A percentile compares a stretch with the other conserved stretches of the same genome.
These are phyloP conservation scores for Leptopilina syphax DNA, from an alignment of 2,888 invertebrate species.

Conservation along the genomic window DNA sequence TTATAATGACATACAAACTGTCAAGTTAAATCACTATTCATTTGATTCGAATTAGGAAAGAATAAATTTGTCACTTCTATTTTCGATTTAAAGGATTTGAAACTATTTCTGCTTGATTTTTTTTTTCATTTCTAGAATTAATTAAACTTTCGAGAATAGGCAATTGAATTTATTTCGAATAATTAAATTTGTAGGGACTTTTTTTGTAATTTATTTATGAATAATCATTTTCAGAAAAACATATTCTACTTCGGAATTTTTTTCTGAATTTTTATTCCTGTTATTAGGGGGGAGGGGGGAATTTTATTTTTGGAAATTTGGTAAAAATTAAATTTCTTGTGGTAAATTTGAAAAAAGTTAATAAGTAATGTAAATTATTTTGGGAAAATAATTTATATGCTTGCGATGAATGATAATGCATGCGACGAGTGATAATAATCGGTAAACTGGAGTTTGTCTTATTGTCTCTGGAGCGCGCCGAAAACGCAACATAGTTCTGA, in stretches of 20 bases:
- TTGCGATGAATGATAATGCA: background rate
- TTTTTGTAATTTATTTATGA: no score
- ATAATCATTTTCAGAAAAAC: no score
- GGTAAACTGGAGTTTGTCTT: conserved; percentile 36
- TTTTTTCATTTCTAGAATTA: no score
- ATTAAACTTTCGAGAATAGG: no score
- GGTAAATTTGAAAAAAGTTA: background rate
- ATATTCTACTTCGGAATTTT: no score
- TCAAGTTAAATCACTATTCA: conserved; percentile 28
- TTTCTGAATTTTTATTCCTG: no score
- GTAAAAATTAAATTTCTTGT: no score
- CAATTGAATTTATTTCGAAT: no score
- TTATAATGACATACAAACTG: conserved; percentile 24
- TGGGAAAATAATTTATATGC: conserved; percentile 35
- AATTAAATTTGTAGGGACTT: no score
- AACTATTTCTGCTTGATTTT: no score
- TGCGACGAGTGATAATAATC: conserved; percentile 2
- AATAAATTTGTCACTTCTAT: background rate
- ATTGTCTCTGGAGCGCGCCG: conserved; percentile 37
- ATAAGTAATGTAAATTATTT: conserved; percentile 1
- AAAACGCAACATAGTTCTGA: conserved; percentile 66
- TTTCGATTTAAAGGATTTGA: background rate
- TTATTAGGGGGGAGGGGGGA: no score
- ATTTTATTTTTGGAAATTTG: no score
- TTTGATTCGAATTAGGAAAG: background rate